Conservation (phyloP, 2,888 invertebrate species). For the Acronicta psi region DNA sequence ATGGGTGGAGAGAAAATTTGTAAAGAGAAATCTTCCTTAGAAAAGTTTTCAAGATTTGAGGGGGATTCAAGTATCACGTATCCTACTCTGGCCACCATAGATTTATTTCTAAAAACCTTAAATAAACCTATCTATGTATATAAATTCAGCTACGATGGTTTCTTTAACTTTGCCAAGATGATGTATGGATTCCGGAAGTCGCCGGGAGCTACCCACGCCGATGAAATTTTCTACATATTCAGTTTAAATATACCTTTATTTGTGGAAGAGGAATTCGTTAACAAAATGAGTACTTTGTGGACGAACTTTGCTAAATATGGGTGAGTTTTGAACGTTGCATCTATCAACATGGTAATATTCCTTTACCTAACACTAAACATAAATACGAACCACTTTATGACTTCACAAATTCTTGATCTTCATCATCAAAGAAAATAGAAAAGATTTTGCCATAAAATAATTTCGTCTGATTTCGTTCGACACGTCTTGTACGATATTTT, state of each 20-base stretch:
- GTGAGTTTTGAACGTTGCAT: slow-evolving; percentile 59
- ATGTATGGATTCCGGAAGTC: slow-evolving; percentile 64
- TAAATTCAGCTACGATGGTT: slow-evolving; percentile 76
- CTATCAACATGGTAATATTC: too few species aligned
- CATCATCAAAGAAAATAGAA: too few species aligned
- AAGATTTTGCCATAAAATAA: too few species aligned
- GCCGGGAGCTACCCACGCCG: slow-evolving; percentile 83
- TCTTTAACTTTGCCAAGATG: slow-evolving; percentile 77
- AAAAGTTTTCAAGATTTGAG: slow-evolving; percentile 74
- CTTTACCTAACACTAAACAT: too few species aligned
- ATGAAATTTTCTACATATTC: slow-evolving; percentile 84
- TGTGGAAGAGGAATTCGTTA: slow-evolving; percentile 67
- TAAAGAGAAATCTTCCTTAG: slow-evolving; percentile 66
- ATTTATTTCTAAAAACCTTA: slow-evolving; percentile 66
- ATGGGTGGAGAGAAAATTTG: slow-evolving; percentile 75
- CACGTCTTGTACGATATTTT: too few species aligned
- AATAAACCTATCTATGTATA: slow-evolving; percentile 72
- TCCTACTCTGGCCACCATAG: slow-evolving; percentile 71
- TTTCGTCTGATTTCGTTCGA: too few species aligned
- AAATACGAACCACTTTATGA: too few species aligned
- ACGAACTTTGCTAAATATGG: slow-evolving; percentile 82
- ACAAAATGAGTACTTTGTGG: slow-evolving; percentile 77
- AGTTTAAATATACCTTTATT: slow-evolving; percentile 63
- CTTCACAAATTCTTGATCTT: too few species aligned
- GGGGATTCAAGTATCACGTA: slow-evolving; percentile 78